Evolutionary conservation across 1,140 invertebrate species (phyloP).

Genomic region (Euglossa dilemma): DNA sequence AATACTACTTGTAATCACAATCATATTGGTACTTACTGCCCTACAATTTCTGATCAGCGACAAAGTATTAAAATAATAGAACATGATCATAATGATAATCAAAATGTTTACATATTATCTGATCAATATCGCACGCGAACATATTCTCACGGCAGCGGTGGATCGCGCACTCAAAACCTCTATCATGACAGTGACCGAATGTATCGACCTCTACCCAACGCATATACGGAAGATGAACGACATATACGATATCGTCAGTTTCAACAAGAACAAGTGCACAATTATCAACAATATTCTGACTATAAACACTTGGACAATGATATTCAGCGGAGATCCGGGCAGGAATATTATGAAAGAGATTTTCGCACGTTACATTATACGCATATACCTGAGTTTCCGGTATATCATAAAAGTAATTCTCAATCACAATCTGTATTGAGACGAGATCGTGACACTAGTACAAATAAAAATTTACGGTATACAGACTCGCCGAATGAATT

Average conservation of each 20-base stretch:
- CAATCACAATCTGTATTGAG: slow-evolving; percentile 57
- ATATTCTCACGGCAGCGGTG: slow-evolving; percentile 73
- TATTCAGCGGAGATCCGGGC: slow-evolving; percentile 59
- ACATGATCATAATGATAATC: slow-evolving; percentile 78
- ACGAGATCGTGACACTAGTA: slow-evolving; percentile 46
- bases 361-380: slow-evolving; percentile 63
- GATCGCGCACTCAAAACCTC: slow-evolving; percentile 66
- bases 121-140: slow-evolving; percentile 77
- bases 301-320: slow-evolving; percentile 73
- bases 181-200: slow-evolving; percentile 73
- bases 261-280: slow-evolving; percentile 59
- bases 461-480: slow-evolving; percentile 49
- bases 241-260: slow-evolving; percentile 70
- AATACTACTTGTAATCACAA: slow-evolving; percentile 66
- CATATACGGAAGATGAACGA: slow-evolving; percentile 76
- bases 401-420: slow-evolving; percentile 56
- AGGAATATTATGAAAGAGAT: slow-evolving; percentile 68
- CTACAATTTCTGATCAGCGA: slow-evolving; percentile 66
- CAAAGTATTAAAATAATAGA: slow-evolving; percentile 72
- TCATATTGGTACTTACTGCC: slow-evolving; percentile 63
- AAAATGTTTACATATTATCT: slow-evolving; percentile 78
- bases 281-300: slow-evolving; percentile 59
- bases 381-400: slow-evolving; percentile 65
- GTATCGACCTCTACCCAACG: slow-evolving; percentile 74
- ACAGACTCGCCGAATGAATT: slow-evolving; percentile 53